Base-by-base conservation (phyloP, 1,140 invertebrate genomes). In the Thaumetopoea pityocampa region DNA sequence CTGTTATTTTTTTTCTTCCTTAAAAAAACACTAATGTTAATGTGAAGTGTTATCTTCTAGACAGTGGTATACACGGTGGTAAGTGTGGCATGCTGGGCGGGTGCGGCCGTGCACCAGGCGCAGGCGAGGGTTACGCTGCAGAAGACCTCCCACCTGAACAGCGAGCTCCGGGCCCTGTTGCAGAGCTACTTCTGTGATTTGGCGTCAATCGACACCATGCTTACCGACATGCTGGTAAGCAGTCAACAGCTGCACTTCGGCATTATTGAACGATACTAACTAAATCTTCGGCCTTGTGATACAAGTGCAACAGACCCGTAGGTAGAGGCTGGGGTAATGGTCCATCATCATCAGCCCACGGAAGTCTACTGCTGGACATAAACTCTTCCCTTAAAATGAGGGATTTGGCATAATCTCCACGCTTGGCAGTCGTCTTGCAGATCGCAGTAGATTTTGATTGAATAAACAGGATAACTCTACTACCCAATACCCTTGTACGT, bases 101-200 rank as follows among this genome's bases (percentile, higher is more conserved):
- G 87, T 5, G 82, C 86, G 0, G 86, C 88, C 2, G 86, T 87
- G 1, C 85, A 89, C 34, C 86, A 88, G 51, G 87, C 87, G 2
- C 70, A 82, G 40, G 73, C 74, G 6, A 48, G 87, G 1, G 46
- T 86, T 24, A 76, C 78, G 4, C 51, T 88, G 8, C 83, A 86
- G 49, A 74, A 85, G 29, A 80, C 87, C 2, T 67, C 82, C 3
- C 74, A 86, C 32, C 57, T 88, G 3, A 86, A 87, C 51, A 59
- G 73, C 5, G 86, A 87, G 44, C 63, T 88, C 2, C 53, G 87
- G 2, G 30, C 71, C 35, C 32, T 85, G 7, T 68, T 85, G 14
- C 78, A 87, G 34, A 79, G 77, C 42, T 89, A 87, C 60, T 89
- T 88, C 64, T 81, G 82, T 29, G 82, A 87, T 38, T 63, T 78